Percentiles rank a stretch among this genome's conserved stretches.
phyloP scores from a whole-genome alignment of 2,113 vertebrate genomes.

The Paedocypris sp. region DNA sequence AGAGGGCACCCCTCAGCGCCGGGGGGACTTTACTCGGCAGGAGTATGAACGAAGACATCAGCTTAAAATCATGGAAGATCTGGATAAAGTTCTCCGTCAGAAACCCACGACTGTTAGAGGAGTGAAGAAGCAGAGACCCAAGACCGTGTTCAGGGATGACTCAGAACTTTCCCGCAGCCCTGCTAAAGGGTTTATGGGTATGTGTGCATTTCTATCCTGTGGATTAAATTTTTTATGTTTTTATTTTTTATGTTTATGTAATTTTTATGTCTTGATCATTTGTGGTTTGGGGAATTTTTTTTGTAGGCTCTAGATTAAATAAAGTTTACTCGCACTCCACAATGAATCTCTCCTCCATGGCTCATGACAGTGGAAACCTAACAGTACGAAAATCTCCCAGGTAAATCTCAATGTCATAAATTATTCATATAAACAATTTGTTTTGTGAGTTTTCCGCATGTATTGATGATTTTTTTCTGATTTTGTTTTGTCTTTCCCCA shows the following conservation, averaged over 20 bases:
- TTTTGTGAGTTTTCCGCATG: background rate
- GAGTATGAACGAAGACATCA: conserved; percentile 78
- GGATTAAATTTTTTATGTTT: background rate
- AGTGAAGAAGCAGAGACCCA: conserved; percentile 70
- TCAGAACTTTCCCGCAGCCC: conserved; percentile 74
- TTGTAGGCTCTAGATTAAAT: conserved; percentile 70
- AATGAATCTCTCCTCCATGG: conserved; percentile 78
- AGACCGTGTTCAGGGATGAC: conserved; percentile 80
- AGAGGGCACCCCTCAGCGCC: conserved; percentile 61
- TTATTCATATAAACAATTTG: background rate
- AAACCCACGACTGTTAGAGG: conserved; percentile 64
- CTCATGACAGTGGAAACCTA: conserved; percentile 64
- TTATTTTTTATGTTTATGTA: no score
- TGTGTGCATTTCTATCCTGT: background rate
- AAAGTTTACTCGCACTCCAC: conserved; percentile 84
- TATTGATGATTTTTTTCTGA: no score
- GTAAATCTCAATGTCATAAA: conserved; percentile 36
- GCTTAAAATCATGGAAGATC: conserved; percentile 83
- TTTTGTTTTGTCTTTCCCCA: background rate
- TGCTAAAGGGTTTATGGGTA: conserved; percentile 73
- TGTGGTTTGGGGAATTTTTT: no score
- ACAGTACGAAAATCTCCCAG: conserved; percentile 65
- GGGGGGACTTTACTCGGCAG: conserved; percentile 74
- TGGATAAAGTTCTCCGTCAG: conserved; percentile 79
- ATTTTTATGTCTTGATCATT: no score